These are phyloP conservation scores for Micronisus gabar DNA, from an alignment of 2,113 vertebrate species.

Conservation along the genomic window DNA sequence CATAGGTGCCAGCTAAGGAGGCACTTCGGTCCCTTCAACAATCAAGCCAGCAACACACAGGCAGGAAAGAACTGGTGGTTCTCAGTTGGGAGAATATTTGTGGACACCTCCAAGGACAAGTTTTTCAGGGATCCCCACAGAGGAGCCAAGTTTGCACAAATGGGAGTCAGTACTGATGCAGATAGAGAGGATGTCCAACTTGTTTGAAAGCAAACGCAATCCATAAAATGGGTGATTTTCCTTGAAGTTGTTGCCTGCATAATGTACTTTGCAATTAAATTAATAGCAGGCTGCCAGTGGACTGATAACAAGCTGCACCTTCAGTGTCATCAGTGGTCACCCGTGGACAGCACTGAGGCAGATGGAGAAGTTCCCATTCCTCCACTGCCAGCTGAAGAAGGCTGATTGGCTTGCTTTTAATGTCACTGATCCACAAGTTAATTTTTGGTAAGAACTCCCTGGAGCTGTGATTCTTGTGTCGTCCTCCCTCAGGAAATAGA, in stretches of 20 bases:
- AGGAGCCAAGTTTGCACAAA: neutral
- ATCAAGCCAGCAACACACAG: neutral
- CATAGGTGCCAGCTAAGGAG: too few relatives aligned
- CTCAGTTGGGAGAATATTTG: neutral
- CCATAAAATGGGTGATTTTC: neutral
- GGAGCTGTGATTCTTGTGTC: fast-evolving
- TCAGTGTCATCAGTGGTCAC: fast-evolving
- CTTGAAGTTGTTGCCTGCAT: neutral
- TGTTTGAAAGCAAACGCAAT: neutral
- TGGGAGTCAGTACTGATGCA: neutral
- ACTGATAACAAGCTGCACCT: neutral
- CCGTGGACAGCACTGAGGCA: neutral
- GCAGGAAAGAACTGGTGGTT: neutral
- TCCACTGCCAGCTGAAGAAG: neutral
- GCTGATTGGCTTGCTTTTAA: neutral
- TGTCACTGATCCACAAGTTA: neutral
- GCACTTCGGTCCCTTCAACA: neutral
- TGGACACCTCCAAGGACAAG: neutral
- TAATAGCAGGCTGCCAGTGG: neutral
- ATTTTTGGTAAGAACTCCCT: neutral
- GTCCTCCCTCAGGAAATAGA: neutral
- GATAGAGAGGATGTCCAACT: neutral
- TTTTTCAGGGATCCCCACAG: neutral
- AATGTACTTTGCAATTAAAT: neutral
- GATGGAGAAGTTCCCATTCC: neutral